Conservation (phyloP, 2,113 vertebrate genomes). For the Cinclus cinclus region DNA sequence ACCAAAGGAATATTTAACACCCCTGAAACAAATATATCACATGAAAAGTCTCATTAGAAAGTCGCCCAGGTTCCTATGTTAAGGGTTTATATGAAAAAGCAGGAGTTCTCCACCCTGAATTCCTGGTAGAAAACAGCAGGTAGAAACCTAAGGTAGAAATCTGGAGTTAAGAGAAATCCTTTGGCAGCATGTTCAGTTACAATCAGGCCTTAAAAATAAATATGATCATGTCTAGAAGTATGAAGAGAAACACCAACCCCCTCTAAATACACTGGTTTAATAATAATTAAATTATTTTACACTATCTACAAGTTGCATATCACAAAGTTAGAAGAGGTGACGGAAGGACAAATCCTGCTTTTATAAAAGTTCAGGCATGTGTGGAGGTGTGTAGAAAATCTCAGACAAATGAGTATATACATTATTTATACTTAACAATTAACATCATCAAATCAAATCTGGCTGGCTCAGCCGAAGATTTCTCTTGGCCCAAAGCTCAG, state of each 20-base stretch:
- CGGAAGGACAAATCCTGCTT: constrained; percentile 39
- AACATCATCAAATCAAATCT: background rate
- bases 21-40: background rate
- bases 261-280: constrained; percentile 52
- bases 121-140: constrained; percentile 68
- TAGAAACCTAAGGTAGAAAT: constrained; percentile 69
- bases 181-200: constrained; percentile 76
- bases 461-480: background rate
- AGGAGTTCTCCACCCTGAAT: constrained; percentile 35
- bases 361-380: constrained; percentile 63
- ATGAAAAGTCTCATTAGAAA: constrained; percentile 29
- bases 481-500: constrained; percentile 40
- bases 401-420: constrained; percentile 71
- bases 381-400: constrained; percentile 72
- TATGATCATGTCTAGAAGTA: constrained; percentile 63
- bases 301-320: constrained; percentile 69
- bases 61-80: constrained; percentile 2
- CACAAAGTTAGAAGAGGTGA: constrained; percentile 32
- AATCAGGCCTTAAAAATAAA: constrained; percentile 78
- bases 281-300: constrained; percentile 69
- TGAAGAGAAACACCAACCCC: constrained; percentile 61
- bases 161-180: constrained; percentile 67
- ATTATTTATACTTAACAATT: constrained; percentile 60
- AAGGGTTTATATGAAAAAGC: constrained; percentile 57
- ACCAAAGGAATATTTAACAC: background rate